Evolutionary conservation across 2,113 vertebrate species (phyloP).

Genomic region (Hypocryptadius cinnamomeus): DNA sequence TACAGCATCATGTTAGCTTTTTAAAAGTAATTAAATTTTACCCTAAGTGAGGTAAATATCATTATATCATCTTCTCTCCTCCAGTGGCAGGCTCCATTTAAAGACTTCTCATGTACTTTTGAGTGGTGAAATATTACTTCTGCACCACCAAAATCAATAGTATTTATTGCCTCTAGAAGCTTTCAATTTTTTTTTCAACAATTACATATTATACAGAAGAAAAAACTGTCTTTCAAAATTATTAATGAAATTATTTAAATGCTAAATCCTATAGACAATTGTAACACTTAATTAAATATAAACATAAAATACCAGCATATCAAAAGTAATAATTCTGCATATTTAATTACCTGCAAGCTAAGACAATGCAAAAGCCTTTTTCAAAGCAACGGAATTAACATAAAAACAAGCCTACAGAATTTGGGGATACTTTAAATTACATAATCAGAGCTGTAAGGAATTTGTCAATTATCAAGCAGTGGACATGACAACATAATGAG

Average conservation of each 20-base stretch:
- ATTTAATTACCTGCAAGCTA: neutral
- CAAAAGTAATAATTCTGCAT: neutral
- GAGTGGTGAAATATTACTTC: neutral
- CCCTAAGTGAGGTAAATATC: neutral
- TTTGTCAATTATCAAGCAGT: constrained; percentile 16
- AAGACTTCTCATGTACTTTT: neutral
- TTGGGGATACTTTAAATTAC: neutral
- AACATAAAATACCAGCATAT: neutral
- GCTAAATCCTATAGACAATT: neutral
- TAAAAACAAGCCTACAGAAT: neutral
- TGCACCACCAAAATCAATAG: neutral
- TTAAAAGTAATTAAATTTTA: neutral
- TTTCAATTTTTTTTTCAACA: neutral
- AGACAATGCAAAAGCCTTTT: constrained; percentile 2
- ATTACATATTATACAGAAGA: neutral
- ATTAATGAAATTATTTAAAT: neutral
- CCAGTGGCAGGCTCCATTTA: neutral
- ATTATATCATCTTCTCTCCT: neutral
- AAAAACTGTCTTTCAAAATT: neutral
- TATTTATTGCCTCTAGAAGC: neutral
- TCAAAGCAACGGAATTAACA: neutral
- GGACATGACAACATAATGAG: constrained; percentile 49
- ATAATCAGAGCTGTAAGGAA: neutral
- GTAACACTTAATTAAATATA: neutral
- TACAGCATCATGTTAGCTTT: neutral